Evolutionary conservation across 2,113 vertebrate genomes (phyloP).

Genomic region (Plectropomus leopardus): DNA sequence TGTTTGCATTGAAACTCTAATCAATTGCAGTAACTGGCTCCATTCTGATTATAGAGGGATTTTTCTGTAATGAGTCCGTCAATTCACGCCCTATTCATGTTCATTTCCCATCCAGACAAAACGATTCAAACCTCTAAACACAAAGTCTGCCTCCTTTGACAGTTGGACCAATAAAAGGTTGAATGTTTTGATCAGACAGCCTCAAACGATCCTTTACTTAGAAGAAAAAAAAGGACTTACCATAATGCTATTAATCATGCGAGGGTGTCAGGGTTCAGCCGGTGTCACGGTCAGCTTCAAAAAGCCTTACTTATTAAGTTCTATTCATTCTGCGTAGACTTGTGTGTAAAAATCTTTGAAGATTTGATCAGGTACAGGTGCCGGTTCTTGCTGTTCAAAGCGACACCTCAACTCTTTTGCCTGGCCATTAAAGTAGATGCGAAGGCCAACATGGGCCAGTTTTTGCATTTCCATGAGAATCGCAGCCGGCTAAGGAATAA

Average conservation of each 20-base stretch:
- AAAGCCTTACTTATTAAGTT: conserved; percentile 82
- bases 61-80: conserved; percentile 67
- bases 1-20: conserved; percentile 65
- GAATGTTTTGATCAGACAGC: conserved; percentile 79
- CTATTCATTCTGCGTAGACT: conserved; percentile 74
- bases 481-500: conserved; percentile 68
- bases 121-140: conserved; percentile 47
- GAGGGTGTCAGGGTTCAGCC: conserved; percentile 77
- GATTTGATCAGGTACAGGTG: conserved; percentile 84
- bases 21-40: conserved; percentile 39
- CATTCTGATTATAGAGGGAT: conserved; percentile 40
- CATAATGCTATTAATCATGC: conserved; percentile 81
- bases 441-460: conserved; percentile 62
- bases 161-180: conserved; percentile 70
- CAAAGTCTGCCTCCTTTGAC: conserved; percentile 65
- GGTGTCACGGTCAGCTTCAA: conserved; percentile 83
- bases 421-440: conserved; percentile 74
- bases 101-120: conserved; percentile 44
- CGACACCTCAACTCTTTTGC: conserved; percentile 74
- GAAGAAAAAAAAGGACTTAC: conserved; percentile 64
- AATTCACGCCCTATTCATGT: conserved; percentile 52
- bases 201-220: conserved; percentile 70
- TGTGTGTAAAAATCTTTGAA: conserved; percentile 80
- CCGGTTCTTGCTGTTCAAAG: conserved; percentile 79
- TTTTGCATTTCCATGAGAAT: conserved; percentile 80